These are phyloP conservation scores for Sakesphorus luctuosus DNA, from an alignment of 2,113 vertebrate genomes.

Conservation along the genomic window DNA sequence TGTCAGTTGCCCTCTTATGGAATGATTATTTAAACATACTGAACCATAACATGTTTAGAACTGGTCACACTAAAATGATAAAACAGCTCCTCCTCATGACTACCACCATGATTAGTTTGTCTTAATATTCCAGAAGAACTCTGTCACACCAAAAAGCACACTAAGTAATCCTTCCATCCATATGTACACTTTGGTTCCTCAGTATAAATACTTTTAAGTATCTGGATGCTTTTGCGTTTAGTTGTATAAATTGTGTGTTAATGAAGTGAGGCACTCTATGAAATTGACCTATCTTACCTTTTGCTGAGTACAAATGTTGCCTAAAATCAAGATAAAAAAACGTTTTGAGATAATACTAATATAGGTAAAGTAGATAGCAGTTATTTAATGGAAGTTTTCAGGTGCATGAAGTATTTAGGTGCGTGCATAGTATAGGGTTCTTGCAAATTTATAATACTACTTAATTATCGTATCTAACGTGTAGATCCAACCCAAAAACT, in stretches of 20 bases:
- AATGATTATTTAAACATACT: background rate
- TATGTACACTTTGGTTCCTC: background rate
- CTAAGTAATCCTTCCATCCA: background rate
- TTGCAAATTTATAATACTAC: no score
- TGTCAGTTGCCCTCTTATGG: background rate
- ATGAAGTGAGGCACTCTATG: background rate
- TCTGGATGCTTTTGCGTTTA: background rate
- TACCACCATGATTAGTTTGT: background rate
- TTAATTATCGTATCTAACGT: no score
- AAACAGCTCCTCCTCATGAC: background rate
- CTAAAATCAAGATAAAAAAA: no score
- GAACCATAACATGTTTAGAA: background rate
- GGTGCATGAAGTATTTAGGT: no score
- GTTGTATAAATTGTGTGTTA: background rate
- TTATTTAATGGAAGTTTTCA: no score
- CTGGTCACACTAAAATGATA: background rate
- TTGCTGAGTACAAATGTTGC: background rate
- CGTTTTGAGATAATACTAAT: no score
- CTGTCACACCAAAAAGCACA: background rate
- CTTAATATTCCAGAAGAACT: background rate
- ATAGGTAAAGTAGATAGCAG: no score
- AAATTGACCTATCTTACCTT: background rate
- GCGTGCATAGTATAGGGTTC: no score
- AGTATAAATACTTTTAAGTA: background rate
- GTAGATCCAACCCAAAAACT: no score